Evolutionary conservation across 2,888 invertebrate species (phyloP), one percentile per base, ranked within the genome.

Genomic region (Alviniconcha strummeri): DNA sequence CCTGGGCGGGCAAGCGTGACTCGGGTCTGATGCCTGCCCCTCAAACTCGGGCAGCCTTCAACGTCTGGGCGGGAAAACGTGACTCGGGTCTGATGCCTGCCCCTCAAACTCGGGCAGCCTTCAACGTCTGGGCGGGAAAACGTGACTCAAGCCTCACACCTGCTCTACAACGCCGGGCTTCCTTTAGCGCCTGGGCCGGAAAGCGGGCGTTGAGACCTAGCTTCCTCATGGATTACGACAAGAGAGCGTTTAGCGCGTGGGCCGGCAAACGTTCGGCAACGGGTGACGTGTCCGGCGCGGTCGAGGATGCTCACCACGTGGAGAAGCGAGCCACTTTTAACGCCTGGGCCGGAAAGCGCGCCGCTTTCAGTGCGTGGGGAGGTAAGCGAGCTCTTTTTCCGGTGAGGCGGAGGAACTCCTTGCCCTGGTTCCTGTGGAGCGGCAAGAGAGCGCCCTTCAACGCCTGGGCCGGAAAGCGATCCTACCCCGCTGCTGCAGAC

Each of bases 81-180:
- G 57, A 0, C 13, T 8, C 4, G 57, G 56, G 1, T 8, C 56
- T 76, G n/a, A 9, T 9, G 6, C 19, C 71, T 19, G 71, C 71
- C 54, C 54, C 54, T 52, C 72, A 52, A 76, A 76, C 13, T 5
- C n/a, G 11, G 11, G 57, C 19, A 57, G 57, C 55, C 11, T 77
- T 77, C 77, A 77, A 57, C n/a, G 77, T 60, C 19, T 77, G 77
- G 77, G 77, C 77, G 19, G 77, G 77, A 19, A 77, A 77, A 19
- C 78, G 78, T 5, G 57, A 6, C 13, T 8, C 4, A 19, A 60
- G 6, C 5, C 56, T 76, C 9, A 9, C 17, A 4, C 19, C 71
- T 19, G 71, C 71, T 74, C 8, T 13, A 19, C 56, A 17, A 5
- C 55, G 56, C n/a, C n/a, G 77, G 57, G 52, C 55, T 7, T 55